These are phyloP conservation scores for Cantharis flavilabris DNA, from an alignment of 2,888 invertebrate genomes.

Conservation along the genomic window DNA sequence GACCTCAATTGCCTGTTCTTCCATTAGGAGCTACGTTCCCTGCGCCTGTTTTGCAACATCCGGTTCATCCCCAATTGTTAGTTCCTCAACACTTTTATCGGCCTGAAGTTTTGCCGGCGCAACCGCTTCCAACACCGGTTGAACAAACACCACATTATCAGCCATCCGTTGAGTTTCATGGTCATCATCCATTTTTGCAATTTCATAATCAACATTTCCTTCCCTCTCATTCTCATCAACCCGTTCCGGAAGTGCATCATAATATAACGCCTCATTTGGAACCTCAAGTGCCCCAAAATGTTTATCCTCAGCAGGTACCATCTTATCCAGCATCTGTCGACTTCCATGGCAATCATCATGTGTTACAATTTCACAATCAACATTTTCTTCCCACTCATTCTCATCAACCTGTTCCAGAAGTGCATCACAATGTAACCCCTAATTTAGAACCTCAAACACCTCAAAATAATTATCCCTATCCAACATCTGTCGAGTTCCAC, in stretches of 20 bases:
- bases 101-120: neutral
- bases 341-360: neutral
- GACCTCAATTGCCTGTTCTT: conserved; percentile 44
- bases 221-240: neutral
- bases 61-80: neutral
- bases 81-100: neutral
- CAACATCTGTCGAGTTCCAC: conserved; percentile 19
- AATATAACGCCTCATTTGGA: neutral
- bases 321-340: neutral
- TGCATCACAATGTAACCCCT: conserved; percentile 4
- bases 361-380: neutral
- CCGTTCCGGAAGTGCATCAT: neutral
- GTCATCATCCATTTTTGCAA: conserved; percentile 6
- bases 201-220: neutral
- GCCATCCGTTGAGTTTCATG: neutral
- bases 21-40: conserved; percentile 44
- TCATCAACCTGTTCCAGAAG: neutral
- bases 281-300: neutral
- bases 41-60: conserved; percentile 36
- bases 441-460: conserved; percentile 20
- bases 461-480: neutral
- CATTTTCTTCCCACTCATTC: neutral
- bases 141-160: conserved; percentile 13
- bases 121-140: neutral
- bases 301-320: neutral